Evolutionary conservation across 1,140 invertebrate genomes (phyloP).

Genomic region (Bombus pyrosoma): DNA sequence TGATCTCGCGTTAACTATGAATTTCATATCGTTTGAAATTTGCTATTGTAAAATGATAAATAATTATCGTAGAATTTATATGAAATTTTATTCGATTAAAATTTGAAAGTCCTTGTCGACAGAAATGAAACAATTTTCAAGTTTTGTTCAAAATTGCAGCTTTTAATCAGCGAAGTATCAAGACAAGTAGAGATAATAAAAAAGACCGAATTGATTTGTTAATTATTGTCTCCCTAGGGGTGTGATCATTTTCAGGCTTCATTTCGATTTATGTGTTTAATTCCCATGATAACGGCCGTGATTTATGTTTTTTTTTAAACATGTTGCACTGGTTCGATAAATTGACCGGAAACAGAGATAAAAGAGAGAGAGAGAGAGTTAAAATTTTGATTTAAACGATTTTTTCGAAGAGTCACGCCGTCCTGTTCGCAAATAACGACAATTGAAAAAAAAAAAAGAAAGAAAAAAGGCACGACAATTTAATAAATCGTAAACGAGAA

Average conservation of each 20-base stretch:
- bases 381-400: neutral
- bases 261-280: neutral
- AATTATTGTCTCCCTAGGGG: neutral
- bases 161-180: neutral
- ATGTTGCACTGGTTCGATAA: neutral
- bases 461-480: neutral
- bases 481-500: neutral
- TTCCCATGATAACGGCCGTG: neutral
- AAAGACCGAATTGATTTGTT: neutral
- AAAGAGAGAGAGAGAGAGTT: neutral
- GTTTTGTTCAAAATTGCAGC: neutral
- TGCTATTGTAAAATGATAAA: no score
- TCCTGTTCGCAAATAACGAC: neutral
- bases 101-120: neutral
- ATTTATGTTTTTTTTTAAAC: neutral
- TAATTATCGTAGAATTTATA: no score
- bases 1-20: neutral
- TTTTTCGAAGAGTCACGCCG: neutral
- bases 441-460: neutral
- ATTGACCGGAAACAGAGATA: neutral
- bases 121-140: neutral
- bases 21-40: no score
- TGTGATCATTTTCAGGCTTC: neutral
- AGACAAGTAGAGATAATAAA: neutral
- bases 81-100: neutral